Evolutionary conservation across 2,113 vertebrate species (phyloP).

Genomic region (Rhombomys opimus): DNA sequence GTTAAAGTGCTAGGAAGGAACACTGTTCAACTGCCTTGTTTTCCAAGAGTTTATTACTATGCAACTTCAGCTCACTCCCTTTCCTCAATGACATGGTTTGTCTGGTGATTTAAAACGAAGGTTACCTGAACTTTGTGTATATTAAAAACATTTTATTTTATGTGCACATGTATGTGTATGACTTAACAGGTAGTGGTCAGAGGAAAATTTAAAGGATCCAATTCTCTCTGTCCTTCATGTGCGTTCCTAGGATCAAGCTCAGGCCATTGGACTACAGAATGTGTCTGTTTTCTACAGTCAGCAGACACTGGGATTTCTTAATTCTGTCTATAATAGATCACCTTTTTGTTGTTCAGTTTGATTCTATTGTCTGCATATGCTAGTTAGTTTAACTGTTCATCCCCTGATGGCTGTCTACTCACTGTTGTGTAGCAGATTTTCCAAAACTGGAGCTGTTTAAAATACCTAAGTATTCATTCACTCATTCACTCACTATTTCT

Average conservation of each 20-base stretch:
- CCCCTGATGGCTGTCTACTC: background rate
- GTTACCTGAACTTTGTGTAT: background rate
- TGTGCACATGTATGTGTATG: background rate
- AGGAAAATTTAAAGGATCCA: background rate
- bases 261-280: background rate
- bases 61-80: background rate
- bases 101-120: slow-evolving; percentile 39
- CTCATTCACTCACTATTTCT: background rate
- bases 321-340: background rate
- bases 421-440: background rate
- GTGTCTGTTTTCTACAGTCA: background rate
- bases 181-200: background rate
- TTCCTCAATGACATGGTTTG: slow-evolving; percentile 1
- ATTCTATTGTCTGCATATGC: background rate
- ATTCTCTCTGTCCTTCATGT: background rate
- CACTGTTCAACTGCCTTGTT: background rate
- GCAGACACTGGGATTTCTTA: background rate
- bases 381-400: background rate
- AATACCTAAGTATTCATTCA: background rate
- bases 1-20: background rate
- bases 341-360: background rate
- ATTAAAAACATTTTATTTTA: background rate
- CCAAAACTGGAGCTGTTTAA: background rate
- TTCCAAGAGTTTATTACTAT: slow-evolving; percentile 37
- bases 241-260: background rate